These are phyloP conservation scores for Crenichthys baileyi DNA, from an alignment of 2,797 vertebrate species.

Conservation along the genomic window DNA sequence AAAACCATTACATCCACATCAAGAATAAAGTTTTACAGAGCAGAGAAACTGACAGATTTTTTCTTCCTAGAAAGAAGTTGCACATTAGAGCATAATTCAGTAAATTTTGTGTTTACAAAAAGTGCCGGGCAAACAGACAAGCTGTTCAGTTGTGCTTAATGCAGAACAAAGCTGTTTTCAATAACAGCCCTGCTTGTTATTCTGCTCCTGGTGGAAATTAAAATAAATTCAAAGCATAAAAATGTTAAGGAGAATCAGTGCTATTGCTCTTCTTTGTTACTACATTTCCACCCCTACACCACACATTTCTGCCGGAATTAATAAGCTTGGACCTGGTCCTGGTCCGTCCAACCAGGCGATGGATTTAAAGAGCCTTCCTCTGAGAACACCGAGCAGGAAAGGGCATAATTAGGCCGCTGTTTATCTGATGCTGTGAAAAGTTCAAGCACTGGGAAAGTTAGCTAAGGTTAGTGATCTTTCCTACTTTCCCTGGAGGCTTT, in stretches of 20 bases:
- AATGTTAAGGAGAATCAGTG: neutral
- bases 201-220: neutral
- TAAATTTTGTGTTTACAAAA: neutral
- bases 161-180: neutral
- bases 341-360: conserved; percentile 34
- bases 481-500: conserved; percentile 36
- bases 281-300: neutral
- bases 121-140: neutral
- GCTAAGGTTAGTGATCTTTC: conserved; percentile 34
- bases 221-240: neutral
- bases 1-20: neutral
- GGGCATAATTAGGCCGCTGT: conserved; percentile 39
- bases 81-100: neutral
- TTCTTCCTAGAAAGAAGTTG: neutral
- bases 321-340: conserved; percentile 14
- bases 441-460: conserved; percentile 41
- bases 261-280: neutral
- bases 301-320: neutral
- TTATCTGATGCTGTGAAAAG: conserved; percentile 60
- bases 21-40: neutral
- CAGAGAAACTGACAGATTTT: neutral
- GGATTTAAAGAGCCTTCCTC: conserved; percentile 55
- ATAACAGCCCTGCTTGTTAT: neutral
- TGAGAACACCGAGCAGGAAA: conserved; percentile 41
- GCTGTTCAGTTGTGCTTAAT: neutral